phyloP scores from a whole-genome alignment of 2,797 vertebrate species.

The Philypnodon macrostomus region DNA sequence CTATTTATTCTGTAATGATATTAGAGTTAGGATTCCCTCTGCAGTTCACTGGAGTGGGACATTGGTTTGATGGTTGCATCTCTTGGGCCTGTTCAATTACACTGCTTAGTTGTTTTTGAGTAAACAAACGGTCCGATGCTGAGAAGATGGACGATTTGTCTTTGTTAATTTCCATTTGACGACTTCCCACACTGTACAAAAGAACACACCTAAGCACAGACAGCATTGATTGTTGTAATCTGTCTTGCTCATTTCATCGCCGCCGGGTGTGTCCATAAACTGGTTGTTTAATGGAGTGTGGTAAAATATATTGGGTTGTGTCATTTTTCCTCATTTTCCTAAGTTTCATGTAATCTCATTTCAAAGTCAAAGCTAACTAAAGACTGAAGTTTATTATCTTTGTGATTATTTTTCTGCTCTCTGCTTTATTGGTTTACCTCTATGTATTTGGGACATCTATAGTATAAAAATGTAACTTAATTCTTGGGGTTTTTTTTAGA shows the following conservation, averaged over 20 bases:
- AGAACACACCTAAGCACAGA: conserved; percentile 34
- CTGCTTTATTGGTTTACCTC: conserved; percentile 10
- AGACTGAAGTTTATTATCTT: conserved; percentile 46
- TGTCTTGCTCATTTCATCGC: conserved; percentile 11
- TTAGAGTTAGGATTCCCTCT: conserved; percentile 58
- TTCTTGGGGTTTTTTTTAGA: conserved; percentile 77
- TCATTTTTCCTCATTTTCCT: conserved; percentile 72
- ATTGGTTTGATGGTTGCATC: conserved; percentile 63
- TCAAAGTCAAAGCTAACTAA: conserved; percentile 68
- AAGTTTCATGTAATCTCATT: conserved; percentile 68
- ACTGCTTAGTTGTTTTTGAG: conserved; percentile 63
- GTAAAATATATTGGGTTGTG: conserved; percentile 61
- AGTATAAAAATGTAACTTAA: conserved; percentile 3
- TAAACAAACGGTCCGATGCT: conserved; percentile 56
- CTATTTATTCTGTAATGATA: conserved; percentile 39
- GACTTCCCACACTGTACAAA: conserved; percentile 38
- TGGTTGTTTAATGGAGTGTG: conserved; percentile 71
- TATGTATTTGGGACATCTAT: conserved; percentile 4
- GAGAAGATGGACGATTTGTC: conserved; percentile 72
- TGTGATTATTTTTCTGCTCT: conserved; percentile 35
- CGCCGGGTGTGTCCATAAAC: conserved; percentile 35
- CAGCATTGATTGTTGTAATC: conserved; percentile 21
- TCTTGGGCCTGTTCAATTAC: conserved; percentile 65
- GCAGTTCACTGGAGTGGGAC: conserved; percentile 60
- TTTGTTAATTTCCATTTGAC: conserved; percentile 69